Base-by-base conservation (phyloP, 2,797 vertebrate genomes). In the Notolabrus celidotus region DNA sequence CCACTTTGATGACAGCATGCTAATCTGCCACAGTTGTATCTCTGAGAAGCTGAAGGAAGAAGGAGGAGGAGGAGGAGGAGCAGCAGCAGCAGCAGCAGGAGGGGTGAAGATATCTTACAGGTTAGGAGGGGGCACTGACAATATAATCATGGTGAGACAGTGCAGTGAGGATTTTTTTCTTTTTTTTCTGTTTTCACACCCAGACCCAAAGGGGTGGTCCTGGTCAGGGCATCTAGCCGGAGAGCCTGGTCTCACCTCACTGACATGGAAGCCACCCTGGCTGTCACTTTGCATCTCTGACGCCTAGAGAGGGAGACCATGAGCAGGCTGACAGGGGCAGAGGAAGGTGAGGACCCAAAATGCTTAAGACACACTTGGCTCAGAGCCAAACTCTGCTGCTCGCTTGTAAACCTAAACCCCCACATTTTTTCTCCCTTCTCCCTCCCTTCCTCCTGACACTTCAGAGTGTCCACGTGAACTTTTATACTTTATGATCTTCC, bases 301-400 rank as follows among this genome's bases (percentile, higher is more conserved):
- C 62, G 80, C 83, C 87, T 74, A 47, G 85, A 85, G 86, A 90
- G 83, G 82, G 80, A 86, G 81, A 83, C 84, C 79, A 83, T 71
- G 85, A 88, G 56, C 82, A 63, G 74, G 60, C 86, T 89, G 90
- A 92, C 88, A 86, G 89, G 85, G 80, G 77, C 80, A 74, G 74
- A 19, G 19, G 85, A 85, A 92, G 89, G 89, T 91, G 92, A 92
- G 71, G 88, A 93, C 76, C 88, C 82, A 91, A 87, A 93, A 92
- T 74, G 81, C 88, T 91, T 86, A 59, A 89, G 92, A 93, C 92
- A 92, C 86, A 85, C 80, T 88, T 90, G 89, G 92, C 92, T 93
- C 86, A 73, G 70, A 92, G 92, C 90, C 87, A 93, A 89, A 89
- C 79, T 71, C 66, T n/a, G 45, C 59, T 80, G 67, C 63, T 61